Conservation (phyloP, 2,797 vertebrate genomes). For the Acanthornis magna region DNA sequence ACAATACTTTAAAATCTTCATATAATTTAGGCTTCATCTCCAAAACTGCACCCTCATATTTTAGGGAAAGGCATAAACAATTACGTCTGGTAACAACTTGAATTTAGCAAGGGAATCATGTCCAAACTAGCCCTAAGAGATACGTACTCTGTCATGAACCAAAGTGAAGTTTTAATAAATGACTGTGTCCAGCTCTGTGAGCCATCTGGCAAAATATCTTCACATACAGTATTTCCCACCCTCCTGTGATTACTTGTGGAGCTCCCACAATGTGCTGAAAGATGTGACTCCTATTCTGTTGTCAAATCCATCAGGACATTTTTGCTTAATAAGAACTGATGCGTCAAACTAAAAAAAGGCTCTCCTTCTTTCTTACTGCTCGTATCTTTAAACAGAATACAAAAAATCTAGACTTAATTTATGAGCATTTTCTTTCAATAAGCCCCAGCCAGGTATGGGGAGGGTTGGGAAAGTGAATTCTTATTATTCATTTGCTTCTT, state of each 20-base stretch:
- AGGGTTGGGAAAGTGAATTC: background rate
- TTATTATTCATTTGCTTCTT: background rate
- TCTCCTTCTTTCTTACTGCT: background rate
- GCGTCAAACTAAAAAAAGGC: background rate
- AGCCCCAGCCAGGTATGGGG: background rate
- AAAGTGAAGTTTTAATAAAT: background rate
- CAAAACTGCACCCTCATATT: background rate
- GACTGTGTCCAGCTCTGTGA: background rate
- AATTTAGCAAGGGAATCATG: background rate
- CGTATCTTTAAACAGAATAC: background rate
- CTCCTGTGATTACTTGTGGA: conserved; percentile 9
- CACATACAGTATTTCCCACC: background rate
- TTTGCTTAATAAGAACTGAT: conserved; percentile 8
- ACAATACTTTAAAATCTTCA: background rate
- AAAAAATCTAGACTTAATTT: background rate
- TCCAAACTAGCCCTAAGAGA: conserved; percentile 16
- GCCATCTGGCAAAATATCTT: conserved; percentile 46
- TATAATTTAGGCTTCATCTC: background rate
- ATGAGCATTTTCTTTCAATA: background rate
- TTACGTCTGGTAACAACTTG: background rate
- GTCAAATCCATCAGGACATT: conserved; percentile 3
- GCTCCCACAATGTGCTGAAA: conserved; percentile 22
- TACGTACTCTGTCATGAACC: background rate
- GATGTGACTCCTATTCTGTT: background rate
- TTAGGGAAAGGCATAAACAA: background rate